These are phyloP conservation scores for Penaeus monodon DNA, from an alignment of 2,888 invertebrate genomes.

Conservation along the genomic window DNA sequence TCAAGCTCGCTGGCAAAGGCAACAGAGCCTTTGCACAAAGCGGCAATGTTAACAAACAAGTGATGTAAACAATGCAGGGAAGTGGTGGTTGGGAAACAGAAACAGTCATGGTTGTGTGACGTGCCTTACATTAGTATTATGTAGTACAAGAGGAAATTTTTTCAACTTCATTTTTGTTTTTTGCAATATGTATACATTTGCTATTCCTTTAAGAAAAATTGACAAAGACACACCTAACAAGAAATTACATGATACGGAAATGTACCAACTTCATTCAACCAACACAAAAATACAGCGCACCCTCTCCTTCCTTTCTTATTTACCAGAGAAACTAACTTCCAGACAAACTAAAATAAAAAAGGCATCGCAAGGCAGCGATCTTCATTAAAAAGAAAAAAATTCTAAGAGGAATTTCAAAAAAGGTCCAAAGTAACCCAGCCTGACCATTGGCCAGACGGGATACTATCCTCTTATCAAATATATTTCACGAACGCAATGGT, in stretches of 20 bases:
- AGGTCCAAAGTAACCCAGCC: background rate
- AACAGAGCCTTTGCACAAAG: slow-evolving; percentile 24
- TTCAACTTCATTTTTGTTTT: slow-evolving; percentile 60
- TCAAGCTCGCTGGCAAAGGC: slow-evolving; percentile 52
- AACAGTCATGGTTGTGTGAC: slow-evolving; percentile 39
- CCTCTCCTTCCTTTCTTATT: slow-evolving; percentile 55
- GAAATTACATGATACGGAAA: slow-evolving; percentile 61
- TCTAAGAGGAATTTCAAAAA: slow-evolving; percentile 46
- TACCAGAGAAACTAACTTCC: slow-evolving; percentile 29
- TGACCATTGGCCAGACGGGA: no score
- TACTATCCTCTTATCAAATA: no score
- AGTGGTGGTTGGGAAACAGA: slow-evolving; percentile 42
- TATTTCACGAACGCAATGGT: no score
- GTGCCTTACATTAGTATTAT: slow-evolving; percentile 63
- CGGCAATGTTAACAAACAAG: slow-evolving; percentile 50
- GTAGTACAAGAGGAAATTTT: slow-evolving; percentile 61
- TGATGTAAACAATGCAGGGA: slow-evolving; percentile 47
- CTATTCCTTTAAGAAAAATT: slow-evolving; percentile 61
- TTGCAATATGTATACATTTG: slow-evolving; percentile 63
- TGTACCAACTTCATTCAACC: slow-evolving; percentile 60
- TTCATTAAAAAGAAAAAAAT: slow-evolving; percentile 40
- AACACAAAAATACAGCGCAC: slow-evolving; percentile 60
- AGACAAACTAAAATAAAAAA: slow-evolving; percentile 53
- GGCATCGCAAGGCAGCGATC: slow-evolving; percentile 42
- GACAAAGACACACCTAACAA: slow-evolving; percentile 63